Conservation (phyloP, 2,888 invertebrate genomes). For the Hedychridium roseum region DNA sequence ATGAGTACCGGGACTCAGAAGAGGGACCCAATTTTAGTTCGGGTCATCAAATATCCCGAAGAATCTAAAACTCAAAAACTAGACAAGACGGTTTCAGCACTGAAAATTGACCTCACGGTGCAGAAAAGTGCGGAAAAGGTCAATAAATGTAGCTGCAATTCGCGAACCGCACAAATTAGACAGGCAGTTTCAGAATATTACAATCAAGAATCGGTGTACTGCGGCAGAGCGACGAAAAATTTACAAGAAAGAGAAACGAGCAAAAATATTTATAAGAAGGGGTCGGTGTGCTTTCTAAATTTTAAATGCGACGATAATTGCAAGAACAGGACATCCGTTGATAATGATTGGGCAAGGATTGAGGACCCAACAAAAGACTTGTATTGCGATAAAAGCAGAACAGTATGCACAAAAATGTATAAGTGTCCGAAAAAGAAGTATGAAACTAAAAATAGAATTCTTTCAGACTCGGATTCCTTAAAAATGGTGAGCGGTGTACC, state of each 20-base stretch:
- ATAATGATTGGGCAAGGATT: constrained; percentile 17
- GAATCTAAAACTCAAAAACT: not conserved
- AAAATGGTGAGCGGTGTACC: too few relatives aligned
- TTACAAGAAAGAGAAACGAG: not conserved
- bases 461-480: too few relatives aligned
- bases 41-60: constrained; percentile 20
- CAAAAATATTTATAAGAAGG: not conserved
- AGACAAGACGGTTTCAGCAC: not conserved
- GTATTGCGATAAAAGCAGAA: too few relatives aligned
- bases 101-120: too few relatives aligned
- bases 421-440: too few relatives aligned
- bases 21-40: constrained; percentile 29
- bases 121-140: too few relatives aligned
- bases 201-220: constrained; percentile 3
- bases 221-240: constrained; percentile 17
- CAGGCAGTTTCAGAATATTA: too few relatives aligned
- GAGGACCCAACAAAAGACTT: too few relatives aligned
- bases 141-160: too few relatives aligned
- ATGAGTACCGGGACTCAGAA: constrained; percentile 25
- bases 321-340: constrained; percentile 5
- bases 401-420: too few relatives aligned
- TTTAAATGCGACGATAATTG: constrained; percentile 9
- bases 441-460: too few relatives aligned
- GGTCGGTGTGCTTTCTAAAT: not conserved
- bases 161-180: too few relatives aligned